These are phyloP conservation scores for Drosophila aldrichi DNA, from an alignment of 2,888 invertebrate species.

Conservation along the genomic window DNA sequence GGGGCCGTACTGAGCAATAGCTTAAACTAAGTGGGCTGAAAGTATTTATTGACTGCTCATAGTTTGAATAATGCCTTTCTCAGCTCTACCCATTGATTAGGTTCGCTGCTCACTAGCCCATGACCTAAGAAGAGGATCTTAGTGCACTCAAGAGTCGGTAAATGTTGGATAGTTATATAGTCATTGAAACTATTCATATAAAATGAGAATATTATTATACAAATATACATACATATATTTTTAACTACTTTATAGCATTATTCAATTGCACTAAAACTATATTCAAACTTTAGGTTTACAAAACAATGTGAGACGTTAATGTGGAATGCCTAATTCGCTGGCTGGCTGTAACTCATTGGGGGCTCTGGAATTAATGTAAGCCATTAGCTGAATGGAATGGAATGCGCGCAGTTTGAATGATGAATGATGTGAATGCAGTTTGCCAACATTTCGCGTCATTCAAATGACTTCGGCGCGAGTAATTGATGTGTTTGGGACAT, in stretches of 20 bases:
- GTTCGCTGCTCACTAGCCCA: too few relatives aligned
- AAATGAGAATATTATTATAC: too few relatives aligned
- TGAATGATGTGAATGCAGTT: slow-evolving; percentile 6
- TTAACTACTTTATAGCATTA: too few relatives aligned
- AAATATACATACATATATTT: too few relatives aligned
- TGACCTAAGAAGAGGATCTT: too few relatives aligned
- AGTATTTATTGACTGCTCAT: too few relatives aligned
- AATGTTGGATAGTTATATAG: too few relatives aligned
- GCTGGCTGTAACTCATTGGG: slow-evolving; percentile 7
- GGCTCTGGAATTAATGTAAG: neutral
- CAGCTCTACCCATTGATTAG: too few relatives aligned
- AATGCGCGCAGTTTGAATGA: slow-evolving; percentile 12
- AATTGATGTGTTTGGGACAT: slow-evolving; percentile 18
- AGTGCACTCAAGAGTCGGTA: too few relatives aligned
- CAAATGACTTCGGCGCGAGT: slow-evolving; percentile 11
- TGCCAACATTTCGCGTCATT: slow-evolving; percentile 6
- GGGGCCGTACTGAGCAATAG: neutral
- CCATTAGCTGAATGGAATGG: slow-evolving; percentile 12
- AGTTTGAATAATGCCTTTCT: too few relatives aligned
- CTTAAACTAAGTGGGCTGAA: too few relatives aligned
- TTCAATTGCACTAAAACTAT: neutral
- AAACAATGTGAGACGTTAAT: neutral
- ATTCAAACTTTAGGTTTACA: neutral
- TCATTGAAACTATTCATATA: too few relatives aligned
- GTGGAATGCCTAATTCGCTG: slow-evolving; percentile 2